These are phyloP conservation scores for Sandelia bainsii DNA, from an alignment of 2,797 vertebrate genomes.

Conservation along the genomic window DNA sequence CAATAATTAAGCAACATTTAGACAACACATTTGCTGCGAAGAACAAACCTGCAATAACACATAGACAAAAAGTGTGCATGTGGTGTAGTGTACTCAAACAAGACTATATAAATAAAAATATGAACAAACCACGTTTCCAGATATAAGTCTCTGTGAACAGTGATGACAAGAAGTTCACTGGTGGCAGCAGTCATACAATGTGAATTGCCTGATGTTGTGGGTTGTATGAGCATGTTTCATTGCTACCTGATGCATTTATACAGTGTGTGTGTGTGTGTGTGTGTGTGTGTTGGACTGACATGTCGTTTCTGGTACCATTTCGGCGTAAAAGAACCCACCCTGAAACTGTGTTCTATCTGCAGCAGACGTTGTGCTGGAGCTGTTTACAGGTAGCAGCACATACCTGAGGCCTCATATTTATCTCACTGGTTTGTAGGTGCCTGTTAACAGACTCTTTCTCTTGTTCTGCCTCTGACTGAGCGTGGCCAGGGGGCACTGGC, in stretches of 20 bases:
- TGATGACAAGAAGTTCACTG: neutral
- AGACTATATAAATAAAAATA: neutral
- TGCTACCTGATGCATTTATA: neutral
- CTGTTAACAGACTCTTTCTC: constrained; percentile 38
- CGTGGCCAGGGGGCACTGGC: constrained; percentile 35
- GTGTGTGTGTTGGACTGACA: constrained; percentile 2
- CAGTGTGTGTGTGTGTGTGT: constrained; percentile 7
- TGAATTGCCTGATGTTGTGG: constrained; percentile 3
- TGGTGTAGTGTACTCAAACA: neutral
- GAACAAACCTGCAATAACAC: neutral
- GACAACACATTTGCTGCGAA: neutral
- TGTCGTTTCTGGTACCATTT: neutral
- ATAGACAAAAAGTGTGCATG: neutral
- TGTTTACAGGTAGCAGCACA: constrained; percentile 35
- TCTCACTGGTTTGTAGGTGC: constrained; percentile 47
- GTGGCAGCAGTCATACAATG: neutral
- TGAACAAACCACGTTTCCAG: neutral
- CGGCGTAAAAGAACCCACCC: constrained; percentile 25
- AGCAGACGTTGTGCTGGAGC: constrained; percentile 8
- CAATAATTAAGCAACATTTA: neutral
- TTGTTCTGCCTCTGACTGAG: constrained; percentile 34
- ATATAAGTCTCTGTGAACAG: neutral
- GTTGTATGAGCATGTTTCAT: constrained; percentile 9
- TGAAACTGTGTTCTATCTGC: constrained; percentile 46
- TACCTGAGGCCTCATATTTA: constrained; percentile 60